Evolutionary conservation across 2,797 vertebrate genomes (phyloP).

Genomic region (Pteropus rufus): DNA sequence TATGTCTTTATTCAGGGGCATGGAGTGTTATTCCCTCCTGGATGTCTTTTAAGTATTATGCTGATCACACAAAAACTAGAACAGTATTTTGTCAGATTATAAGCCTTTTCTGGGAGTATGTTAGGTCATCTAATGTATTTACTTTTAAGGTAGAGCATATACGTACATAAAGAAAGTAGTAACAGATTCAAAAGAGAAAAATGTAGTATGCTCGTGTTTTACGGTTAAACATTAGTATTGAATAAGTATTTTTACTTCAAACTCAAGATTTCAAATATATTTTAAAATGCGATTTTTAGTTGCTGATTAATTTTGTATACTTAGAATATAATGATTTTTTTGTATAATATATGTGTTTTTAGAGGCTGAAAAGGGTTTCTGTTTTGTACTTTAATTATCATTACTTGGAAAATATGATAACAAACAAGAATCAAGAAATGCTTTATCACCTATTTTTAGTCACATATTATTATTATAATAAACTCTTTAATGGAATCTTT

Average conservation of each 20-base stretch:
- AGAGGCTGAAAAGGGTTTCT: neutral
- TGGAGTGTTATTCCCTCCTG: neutral
- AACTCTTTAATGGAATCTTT: neutral
- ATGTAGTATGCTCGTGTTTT: neutral
- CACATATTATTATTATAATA: neutral
- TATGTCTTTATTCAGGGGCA: neutral
- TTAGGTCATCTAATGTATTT: neutral
- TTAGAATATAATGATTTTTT: neutral
- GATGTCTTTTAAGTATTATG: neutral
- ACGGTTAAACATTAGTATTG: neutral
- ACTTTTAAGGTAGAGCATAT: neutral
- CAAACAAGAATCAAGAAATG: neutral
- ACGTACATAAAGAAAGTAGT: neutral
- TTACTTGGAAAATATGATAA: neutral
- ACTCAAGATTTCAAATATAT: neutral
- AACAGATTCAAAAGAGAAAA: neutral
- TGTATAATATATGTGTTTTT: neutral
- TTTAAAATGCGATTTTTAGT: neutral
- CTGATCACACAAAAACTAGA: neutral
- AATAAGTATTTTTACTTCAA: neutral
- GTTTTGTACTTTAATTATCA: neutral
- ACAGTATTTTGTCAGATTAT: neutral
- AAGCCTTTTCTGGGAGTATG: neutral
- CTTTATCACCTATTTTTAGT: neutral
- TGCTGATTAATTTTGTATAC: constrained; percentile 8